These are phyloP conservation scores for Syngnathus acus DNA, from an alignment of 2,797 vertebrate species.

Conservation along the genomic window DNA sequence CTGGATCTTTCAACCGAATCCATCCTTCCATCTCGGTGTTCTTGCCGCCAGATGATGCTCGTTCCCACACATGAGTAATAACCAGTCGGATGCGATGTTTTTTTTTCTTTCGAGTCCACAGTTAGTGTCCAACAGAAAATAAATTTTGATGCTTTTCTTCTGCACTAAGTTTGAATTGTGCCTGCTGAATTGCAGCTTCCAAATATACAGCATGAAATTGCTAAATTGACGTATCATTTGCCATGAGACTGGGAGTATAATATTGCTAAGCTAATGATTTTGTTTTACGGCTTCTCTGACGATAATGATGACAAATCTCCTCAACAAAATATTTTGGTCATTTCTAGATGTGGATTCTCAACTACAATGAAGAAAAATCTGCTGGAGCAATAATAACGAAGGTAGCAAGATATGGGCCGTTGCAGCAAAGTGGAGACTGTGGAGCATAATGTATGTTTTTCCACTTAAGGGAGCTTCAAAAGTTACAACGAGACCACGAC, in stretches of 20 bases:
- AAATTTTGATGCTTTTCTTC: no score
- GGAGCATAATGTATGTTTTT: background rate
- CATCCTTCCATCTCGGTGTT: conserved; percentile 30
- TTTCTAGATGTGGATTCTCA: background rate
- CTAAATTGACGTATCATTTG: no score
- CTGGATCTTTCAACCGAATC: conserved; percentile 70
- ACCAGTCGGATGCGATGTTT: conserved; percentile 64
- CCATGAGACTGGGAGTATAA: background rate
- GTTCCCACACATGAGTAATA: conserved; percentile 65
- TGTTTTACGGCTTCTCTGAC: background rate
- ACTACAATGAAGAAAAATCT: background rate
- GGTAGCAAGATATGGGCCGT: background rate
- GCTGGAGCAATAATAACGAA: background rate
- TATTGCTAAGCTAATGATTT: background rate
- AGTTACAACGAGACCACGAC: background rate
- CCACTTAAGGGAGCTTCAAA: background rate
- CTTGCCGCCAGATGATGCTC: conserved; percentile 30
- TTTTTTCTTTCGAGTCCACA: conserved; percentile 19
- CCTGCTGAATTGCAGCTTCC: no score
- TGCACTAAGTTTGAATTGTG: no score
- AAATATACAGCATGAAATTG: no score
- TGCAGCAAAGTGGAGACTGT: background rate
- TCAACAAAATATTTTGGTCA: no score
- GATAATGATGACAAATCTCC: no score
- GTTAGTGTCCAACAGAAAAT: background rate